Evolutionary conservation across 2,888 invertebrate species (phyloP), one percentile per base, ranked within the genome.

Genomic region (Dynastes tityus): DNA sequence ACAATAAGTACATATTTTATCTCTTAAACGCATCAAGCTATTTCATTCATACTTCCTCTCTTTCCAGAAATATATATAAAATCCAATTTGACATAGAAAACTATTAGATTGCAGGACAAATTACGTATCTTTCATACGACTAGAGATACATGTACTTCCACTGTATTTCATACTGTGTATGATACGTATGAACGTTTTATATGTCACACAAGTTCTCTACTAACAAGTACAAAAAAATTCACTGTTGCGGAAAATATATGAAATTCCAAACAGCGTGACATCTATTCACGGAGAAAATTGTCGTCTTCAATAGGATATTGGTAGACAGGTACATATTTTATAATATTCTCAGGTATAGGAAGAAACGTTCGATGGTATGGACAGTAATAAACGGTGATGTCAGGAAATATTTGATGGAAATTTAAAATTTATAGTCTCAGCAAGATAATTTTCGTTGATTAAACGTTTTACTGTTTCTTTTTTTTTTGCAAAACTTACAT

Each of bases 221-320:
- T 55, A 71, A 37, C 71, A 71, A 71, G 71, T 71, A 71, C 53
- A 55, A 45, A 45, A 45, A 45, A 45, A 8, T 0, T 11, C 45
- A 45, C 8, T 45, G 45, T 45, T 45, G 45, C 45, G 11, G 45
- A 45, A 45, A 45, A 45, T 55, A 71, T 71, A 71, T 71, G 55
- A 71, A 71, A 71, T 71, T 71, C 71, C 37, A 55, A 71, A 16
- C 55, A 55, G 71, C 55, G 71, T 40, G 71, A 71, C 55, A 37
- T 55, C 55, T 71, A 71, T 71, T 71, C 71, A 71, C 55, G 16
- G 32, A 37, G 55, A 55, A 71, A 37, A 55, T 71, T 71, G 71
- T 55, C 71, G 32, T 55, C 55, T 71, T 53, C 55, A 55, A 71
- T 71, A 55, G 37, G 55, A 71, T n/a, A 55, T 37, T 55, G 37